Evolutionary conservation across 2,888 invertebrate genomes (phyloP).

Genomic region (Pardosa pseudoannulata): DNA sequence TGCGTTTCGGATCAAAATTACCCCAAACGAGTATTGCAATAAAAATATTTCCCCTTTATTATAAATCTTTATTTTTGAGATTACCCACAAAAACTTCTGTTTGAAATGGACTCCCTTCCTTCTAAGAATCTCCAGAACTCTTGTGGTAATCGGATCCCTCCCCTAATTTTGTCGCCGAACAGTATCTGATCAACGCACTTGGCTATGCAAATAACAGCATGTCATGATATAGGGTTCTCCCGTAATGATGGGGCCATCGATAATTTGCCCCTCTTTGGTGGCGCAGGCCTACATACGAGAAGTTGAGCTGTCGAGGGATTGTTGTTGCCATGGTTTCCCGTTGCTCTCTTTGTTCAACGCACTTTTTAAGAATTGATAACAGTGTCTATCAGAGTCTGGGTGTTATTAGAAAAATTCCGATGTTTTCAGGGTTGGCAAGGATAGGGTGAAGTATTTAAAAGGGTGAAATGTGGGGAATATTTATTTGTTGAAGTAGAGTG

Average conservation of each 20-base stretch:
- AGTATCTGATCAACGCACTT: slow-evolving; percentile 33
- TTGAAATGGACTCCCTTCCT: background rate
- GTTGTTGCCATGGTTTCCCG: slow-evolving; percentile 18
- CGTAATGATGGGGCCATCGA: slow-evolving; percentile 38
- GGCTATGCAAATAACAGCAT: slow-evolving; percentile 60
- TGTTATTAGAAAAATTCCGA: background rate
- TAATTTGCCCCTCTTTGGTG: slow-evolving; percentile 13
- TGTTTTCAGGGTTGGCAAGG: background rate
- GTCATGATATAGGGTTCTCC: slow-evolving; percentile 26
- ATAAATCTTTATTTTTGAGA: background rate
- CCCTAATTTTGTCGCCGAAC: slow-evolving; percentile 29
- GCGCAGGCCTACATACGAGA: background rate
- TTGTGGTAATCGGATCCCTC: slow-evolving; percentile 33
- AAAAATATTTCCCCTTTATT: background rate
- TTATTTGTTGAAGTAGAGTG: too few species aligned
- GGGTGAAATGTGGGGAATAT: too few species aligned
- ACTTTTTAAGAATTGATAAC: slow-evolving; percentile 5
- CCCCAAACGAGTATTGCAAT: background rate
- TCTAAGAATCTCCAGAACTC: background rate
- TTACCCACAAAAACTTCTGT: background rate
- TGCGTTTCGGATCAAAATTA: background rate
- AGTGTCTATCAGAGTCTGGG: background rate
- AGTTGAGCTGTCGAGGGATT: background rate
- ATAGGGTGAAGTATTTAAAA: background rate
- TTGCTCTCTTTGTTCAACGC: background rate